These are phyloP conservation scores for Stenodera caucasica DNA, from an alignment of 2,888 invertebrate genomes.

Conservation along the genomic window DNA sequence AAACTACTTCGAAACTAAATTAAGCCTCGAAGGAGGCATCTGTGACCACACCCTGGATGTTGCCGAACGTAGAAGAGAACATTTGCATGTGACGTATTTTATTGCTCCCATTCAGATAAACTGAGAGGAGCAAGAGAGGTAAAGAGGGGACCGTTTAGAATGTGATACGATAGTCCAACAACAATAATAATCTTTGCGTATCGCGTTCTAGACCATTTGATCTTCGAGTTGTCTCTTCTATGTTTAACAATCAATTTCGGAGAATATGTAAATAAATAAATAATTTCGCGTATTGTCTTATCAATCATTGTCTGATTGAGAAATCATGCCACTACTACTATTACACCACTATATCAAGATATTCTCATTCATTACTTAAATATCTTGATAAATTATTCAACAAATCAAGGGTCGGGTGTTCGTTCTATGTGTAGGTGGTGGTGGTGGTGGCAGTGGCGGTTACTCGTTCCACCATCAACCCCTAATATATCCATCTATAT, in stretches of 20 bases:
- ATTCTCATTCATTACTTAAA: not conserved
- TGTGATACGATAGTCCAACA: conserved; percentile 25
- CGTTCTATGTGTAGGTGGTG: not conserved
- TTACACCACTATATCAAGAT: no score
- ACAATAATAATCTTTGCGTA: no score
- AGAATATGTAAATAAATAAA: not conserved
- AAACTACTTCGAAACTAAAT: conserved; percentile 57
- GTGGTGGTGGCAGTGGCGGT: not conserved
- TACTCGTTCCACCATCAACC: not conserved
- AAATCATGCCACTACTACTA: not conserved
- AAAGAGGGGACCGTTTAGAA: conserved; percentile 26
- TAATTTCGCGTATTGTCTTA: not conserved
- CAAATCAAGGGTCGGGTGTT: not conserved
- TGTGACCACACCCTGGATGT: conserved; percentile 57
- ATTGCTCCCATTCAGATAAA: conserved; percentile 52
- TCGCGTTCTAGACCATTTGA: not conserved
- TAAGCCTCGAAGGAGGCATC: conserved; percentile 57
- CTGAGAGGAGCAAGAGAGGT: conserved; percentile 21
- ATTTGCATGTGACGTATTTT: conserved; percentile 59
- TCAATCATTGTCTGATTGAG: not conserved
- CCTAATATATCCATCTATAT: not conserved
- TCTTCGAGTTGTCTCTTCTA: not conserved
- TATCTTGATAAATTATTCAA: conserved; percentile 1
- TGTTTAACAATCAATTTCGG: not conserved
- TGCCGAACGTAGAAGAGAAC: conserved; percentile 48